Conservation (phyloP, 2,113 vertebrate genomes). For the Gulo gulo region DNA sequence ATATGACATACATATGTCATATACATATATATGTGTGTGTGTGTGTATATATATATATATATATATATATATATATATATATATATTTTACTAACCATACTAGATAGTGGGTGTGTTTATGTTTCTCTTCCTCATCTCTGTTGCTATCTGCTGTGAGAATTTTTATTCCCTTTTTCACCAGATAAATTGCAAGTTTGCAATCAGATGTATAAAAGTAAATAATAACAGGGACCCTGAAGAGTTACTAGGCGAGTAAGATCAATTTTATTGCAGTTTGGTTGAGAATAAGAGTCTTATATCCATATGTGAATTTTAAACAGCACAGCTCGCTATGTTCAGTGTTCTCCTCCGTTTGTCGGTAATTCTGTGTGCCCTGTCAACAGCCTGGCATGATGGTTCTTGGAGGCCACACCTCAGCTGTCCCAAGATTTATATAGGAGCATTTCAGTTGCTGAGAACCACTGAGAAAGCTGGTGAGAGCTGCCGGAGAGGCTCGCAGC, state of each 20-base stretch:
- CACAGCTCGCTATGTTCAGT: background rate
- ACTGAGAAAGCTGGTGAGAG: rapidly evolving
- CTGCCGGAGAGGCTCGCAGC: no score
- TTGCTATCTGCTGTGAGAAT: background rate
- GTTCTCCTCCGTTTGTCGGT: background rate
- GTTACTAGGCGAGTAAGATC: constrained; percentile 25
- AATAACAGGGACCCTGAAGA: constrained; percentile 1
- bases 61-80: no score
- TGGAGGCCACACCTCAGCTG: rapidly evolving
- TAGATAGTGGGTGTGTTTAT: background rate
- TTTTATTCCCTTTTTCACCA: constrained; percentile 47
- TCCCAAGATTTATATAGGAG: rapidly evolving
- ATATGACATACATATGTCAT: rapidly evolving
- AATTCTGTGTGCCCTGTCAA: rapidly evolving
- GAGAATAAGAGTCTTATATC: constrained; percentile 43
- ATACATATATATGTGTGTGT: no score
- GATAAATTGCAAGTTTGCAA: constrained; percentile 68
- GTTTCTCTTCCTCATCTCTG: background rate
- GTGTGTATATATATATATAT: rapidly evolving
- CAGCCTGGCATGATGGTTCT: rapidly evolving
- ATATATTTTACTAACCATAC: background rate
- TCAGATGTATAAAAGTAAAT: constrained; percentile 62
- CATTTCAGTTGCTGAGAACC: rapidly evolving
- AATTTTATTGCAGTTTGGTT: background rate
- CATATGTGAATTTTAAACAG: constrained; percentile 27